A percentile compares a stretch with the other conserved stretches of the same genome.
Evolutionary conservation across 1,140 invertebrate genomes (phyloP).

Genomic region (Zaprionus tsacasi): DNA sequence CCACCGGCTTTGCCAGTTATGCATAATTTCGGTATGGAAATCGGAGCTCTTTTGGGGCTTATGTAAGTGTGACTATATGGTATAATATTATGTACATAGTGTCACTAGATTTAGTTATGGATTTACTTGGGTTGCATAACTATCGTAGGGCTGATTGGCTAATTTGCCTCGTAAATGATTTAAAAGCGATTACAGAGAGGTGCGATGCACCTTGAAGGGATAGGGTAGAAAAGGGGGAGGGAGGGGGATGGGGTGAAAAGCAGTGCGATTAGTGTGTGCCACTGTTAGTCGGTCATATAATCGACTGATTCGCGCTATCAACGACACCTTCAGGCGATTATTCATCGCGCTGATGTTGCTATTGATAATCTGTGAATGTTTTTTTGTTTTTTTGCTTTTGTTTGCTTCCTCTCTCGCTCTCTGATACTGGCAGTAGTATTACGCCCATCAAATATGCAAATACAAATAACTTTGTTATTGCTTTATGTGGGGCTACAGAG

Average conservation of each 20-base stretch:
- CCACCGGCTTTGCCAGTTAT: background rate
- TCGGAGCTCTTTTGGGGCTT: slow-evolving; percentile 1
- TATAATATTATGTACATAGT: background rate
- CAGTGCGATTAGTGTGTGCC: slow-evolving; percentile 53
- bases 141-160: slow-evolving; percentile 44
- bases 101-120: slow-evolving; percentile 15
- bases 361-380: slow-evolving; percentile 19
- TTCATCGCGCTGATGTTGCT: slow-evolving; percentile 11
- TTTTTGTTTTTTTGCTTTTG: slow-evolving; percentile 38
- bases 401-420: slow-evolving; percentile 12
- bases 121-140: slow-evolving; percentile 43
- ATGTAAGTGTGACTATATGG: background rate
- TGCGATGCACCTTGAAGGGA: slow-evolving; percentile 41
- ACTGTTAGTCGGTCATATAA: slow-evolving; percentile 52
- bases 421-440: slow-evolving; percentile 15
- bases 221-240: background rate
- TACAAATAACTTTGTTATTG: slow-evolving; percentile 16
- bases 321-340: slow-evolving; percentile 14
- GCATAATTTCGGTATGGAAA: background rate
- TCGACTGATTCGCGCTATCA: slow-evolving; percentile 53
- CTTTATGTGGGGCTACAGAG: background rate
- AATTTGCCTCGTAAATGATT: slow-evolving; percentile 79
- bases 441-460: slow-evolving; percentile 44
- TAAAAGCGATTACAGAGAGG: slow-evolving; percentile 62
- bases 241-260: background rate